Conservation (phyloP, 2,797 vertebrate species). For the Anguilla marmorata region DNA sequence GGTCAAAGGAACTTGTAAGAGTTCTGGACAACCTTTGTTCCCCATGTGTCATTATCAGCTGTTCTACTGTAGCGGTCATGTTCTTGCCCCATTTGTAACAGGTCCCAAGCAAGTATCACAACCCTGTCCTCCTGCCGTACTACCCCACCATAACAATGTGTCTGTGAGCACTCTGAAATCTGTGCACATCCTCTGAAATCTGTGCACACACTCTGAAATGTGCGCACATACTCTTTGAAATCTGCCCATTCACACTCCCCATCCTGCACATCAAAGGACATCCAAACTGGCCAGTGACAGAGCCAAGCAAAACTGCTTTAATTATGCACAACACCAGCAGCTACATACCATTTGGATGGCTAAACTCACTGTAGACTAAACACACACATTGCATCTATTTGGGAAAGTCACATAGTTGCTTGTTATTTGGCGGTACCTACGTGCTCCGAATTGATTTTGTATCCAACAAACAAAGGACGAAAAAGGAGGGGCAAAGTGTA, state of each 20-base stretch:
- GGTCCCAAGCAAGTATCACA: background rate
- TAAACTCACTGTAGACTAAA: no score
- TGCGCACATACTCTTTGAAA: no score
- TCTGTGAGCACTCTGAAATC: no score
- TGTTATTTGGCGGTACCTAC: no score
- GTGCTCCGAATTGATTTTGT: no score
- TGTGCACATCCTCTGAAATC: no score
- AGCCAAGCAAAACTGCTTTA: background rate
- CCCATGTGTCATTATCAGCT: background rate
- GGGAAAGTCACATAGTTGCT: no score
- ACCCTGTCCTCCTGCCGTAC: background rate
- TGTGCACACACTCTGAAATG: no score
- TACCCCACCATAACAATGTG: background rate
- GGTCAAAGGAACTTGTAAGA: background rate
- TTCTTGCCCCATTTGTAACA: background rate
- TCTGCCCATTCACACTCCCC: no score
- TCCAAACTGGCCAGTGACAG: background rate
- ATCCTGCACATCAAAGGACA: background rate
- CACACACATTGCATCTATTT: no score
- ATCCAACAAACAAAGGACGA: background rate
- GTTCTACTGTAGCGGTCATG: background rate
- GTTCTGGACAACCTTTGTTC: background rate
- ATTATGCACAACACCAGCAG: no score
- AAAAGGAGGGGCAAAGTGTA: background rate
- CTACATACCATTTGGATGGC: no score